A percentile compares a stretch with the other conserved stretches of the same genome.
These are phyloP conservation scores for Smutsia temminckii DNA, from an alignment of 2,797 vertebrate species.

Conservation along the genomic window DNA sequence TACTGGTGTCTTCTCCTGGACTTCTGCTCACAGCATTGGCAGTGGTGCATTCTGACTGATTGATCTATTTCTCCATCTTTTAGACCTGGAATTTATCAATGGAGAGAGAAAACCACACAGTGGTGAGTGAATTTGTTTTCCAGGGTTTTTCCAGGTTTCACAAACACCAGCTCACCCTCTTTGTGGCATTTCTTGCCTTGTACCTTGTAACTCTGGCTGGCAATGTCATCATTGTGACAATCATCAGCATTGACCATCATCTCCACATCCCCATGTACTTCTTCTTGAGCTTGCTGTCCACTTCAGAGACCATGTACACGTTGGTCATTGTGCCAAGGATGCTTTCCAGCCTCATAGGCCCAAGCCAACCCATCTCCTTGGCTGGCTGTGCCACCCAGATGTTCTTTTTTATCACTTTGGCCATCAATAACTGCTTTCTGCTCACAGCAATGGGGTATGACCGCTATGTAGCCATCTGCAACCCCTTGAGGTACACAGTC, in stretches of 20 bases:
- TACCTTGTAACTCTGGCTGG: conserved; percentile 71
- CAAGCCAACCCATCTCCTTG: conserved; percentile 61
- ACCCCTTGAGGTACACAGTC: conserved; percentile 67
- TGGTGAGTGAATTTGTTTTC: conserved; percentile 71
- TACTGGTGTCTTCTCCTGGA: neutral
- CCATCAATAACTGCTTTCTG: conserved; percentile 75
- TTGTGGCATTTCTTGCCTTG: conserved; percentile 68
- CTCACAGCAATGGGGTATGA: conserved; percentile 77
- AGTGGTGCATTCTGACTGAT: neutral
- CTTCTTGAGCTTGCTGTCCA: conserved; percentile 78
- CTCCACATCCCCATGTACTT: conserved; percentile 82
- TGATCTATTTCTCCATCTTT: neutral
- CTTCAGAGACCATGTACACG: conserved; percentile 72
- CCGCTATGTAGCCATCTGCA: conserved; percentile 73
- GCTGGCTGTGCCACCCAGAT: conserved; percentile 75
- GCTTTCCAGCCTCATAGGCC: conserved; percentile 49
- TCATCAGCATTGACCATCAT: conserved; percentile 43
- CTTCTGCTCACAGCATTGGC: neutral
- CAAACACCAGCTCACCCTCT: conserved; percentile 59
- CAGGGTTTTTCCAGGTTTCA: conserved; percentile 68
- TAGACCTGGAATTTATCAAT: conserved; percentile 2
- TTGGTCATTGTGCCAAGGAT: conserved; percentile 71
- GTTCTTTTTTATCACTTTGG: conserved; percentile 77
- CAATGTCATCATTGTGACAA: conserved; percentile 66
- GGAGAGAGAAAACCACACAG: conserved; percentile 64